Percentiles rank a stretch among this genome's conserved stretches.
These are phyloP conservation scores for Eurytoma adleriae DNA, from an alignment of 2,888 invertebrate species.

Conservation along the genomic window DNA sequence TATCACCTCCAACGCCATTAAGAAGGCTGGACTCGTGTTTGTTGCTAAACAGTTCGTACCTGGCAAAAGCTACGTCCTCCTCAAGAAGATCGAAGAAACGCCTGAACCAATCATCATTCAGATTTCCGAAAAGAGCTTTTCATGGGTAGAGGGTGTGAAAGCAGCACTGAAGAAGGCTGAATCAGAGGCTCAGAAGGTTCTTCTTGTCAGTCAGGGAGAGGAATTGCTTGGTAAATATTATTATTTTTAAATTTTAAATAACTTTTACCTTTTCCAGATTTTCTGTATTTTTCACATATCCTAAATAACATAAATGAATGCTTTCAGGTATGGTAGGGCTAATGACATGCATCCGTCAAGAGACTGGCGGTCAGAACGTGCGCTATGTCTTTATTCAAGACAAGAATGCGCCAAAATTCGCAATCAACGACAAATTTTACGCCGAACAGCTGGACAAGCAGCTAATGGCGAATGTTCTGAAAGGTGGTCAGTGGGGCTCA, in stretches of 20 bases:
- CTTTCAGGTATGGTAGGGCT: conserved; percentile 89
- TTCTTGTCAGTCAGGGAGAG: conserved; percentile 84
- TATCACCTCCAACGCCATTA: conserved; percentile 61
- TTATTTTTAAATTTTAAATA: background rate
- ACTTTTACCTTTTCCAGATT: background rate
- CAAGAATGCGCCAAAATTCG: conserved; percentile 80
- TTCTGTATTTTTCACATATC: background rate
- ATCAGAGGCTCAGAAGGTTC: conserved; percentile 80
- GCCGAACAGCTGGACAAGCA: conserved; percentile 84
- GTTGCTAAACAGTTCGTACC: conserved; percentile 82
- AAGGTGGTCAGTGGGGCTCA: conserved; percentile 90
- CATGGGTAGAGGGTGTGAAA: conserved; percentile 91
- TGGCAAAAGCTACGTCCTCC: conserved; percentile 82
- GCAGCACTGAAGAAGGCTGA: conserved; percentile 83
- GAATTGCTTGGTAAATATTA: conserved; percentile 74
- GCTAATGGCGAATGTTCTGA: conserved; percentile 90
- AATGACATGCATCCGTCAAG: conserved; percentile 92
- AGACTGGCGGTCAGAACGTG: conserved; percentile 88
- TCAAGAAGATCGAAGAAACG: conserved; percentile 79
- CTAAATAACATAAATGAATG: background rate
- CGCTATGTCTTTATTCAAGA: conserved; percentile 86
- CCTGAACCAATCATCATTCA: conserved; percentile 79
- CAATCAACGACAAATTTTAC: conserved; percentile 79
- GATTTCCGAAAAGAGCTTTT: conserved; percentile 83
- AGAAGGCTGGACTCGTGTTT: conserved; percentile 76